These are phyloP conservation scores for Ariolimax columbianus DNA, from an alignment of 2,888 invertebrate species.

Conservation along the genomic window DNA sequence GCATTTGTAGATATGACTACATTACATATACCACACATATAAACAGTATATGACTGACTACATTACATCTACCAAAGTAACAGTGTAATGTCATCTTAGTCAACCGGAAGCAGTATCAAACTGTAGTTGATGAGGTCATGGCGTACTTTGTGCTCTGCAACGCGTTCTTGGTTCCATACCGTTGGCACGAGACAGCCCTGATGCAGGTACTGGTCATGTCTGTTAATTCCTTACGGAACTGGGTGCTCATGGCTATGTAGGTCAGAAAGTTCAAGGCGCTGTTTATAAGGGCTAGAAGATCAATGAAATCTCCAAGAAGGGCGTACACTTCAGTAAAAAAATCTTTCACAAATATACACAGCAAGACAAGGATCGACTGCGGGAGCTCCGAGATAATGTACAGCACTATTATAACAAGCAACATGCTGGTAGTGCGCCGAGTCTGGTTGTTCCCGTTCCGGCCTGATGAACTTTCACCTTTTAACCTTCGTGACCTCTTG, in stretches of 20 bases:
- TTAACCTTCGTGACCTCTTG: conserved; percentile 56
- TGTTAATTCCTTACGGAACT: conserved; percentile 84
- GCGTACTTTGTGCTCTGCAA: conserved; percentile 46
- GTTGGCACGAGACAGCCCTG: neutral
- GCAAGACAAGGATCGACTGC: conserved; percentile 56
- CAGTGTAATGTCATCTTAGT: neutral
- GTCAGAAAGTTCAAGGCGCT: conserved; percentile 94
- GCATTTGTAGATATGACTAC: too few relatives aligned
- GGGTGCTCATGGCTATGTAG: conserved; percentile 94
- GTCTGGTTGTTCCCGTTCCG: conserved; percentile 58
- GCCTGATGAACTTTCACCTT: conserved; percentile 25
- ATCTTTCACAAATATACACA: conserved; percentile 81
- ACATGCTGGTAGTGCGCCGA: conserved; percentile 91
- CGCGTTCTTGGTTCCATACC: conserved; percentile 22
- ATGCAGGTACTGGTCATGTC: conserved; percentile 31
- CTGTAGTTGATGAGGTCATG: conserved; percentile 30
- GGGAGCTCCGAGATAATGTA: conserved; percentile 89
- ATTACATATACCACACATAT: neutral
- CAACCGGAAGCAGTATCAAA: neutral
- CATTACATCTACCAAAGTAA: neutral
- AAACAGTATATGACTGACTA: neutral
- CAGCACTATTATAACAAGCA: conserved; percentile 85
- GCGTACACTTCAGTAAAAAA: conserved; percentile 83
- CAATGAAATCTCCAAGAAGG: conserved; percentile 86
- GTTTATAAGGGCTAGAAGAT: conserved; percentile 91